Conservation (phyloP, 2,797 vertebrate genomes). For the Lycodopsis pacificus region DNA sequence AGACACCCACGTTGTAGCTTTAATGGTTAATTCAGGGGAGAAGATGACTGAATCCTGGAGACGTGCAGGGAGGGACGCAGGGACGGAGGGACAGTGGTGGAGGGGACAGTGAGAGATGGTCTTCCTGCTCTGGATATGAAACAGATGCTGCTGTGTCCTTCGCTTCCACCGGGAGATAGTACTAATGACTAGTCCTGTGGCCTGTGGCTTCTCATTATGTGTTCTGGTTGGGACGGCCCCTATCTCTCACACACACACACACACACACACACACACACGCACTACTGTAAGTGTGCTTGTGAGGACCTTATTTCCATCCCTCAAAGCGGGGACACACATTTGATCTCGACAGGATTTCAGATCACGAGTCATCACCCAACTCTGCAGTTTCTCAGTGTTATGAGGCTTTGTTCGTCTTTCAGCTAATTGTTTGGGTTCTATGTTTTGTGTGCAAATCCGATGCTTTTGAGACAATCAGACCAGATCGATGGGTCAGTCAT, state of each 20-base stretch:
- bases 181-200: conserved; percentile 67
- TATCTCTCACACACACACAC: conserved; percentile 1
- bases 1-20: conserved; percentile 34
- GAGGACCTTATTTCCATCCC: conserved; percentile 5
- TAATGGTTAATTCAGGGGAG: conserved; percentile 7
- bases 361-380: background rate
- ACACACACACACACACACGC: background rate
- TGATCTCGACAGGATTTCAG: background rate
- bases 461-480: background rate
- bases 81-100: conserved; percentile 39
- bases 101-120: conserved; percentile 41
- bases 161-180: conserved; percentile 64
- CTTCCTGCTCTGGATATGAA: conserved; percentile 43
- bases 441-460: background rate
- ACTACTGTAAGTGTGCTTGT: background rate
- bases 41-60: conserved; percentile 38
- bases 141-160: conserved; percentile 55
- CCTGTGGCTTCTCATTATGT: conserved; percentile 70
- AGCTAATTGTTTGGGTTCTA: background rate
- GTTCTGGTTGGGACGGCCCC: conserved; percentile 13
- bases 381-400: background rate
- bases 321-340: background rate
- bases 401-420: background rate
- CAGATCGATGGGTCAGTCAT: too few relatives aligned
- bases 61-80: conserved; percentile 38